Percentiles rank a stretch among this genome's conserved stretches.
Evolutionary conservation across 2,888 invertebrate genomes (phyloP).

Genomic region (Torymus auratus): DNA sequence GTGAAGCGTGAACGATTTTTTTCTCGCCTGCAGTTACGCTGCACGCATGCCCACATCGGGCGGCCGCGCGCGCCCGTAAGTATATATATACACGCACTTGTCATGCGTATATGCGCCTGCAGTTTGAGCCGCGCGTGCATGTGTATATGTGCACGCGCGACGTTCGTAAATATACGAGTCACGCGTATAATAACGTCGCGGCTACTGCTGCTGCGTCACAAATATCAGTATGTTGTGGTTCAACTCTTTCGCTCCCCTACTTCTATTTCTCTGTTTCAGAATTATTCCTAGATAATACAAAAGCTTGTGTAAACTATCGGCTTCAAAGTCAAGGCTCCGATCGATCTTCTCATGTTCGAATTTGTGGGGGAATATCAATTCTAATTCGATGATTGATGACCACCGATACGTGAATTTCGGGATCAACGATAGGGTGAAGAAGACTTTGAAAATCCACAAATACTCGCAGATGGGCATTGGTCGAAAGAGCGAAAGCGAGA

Average conservation of each 20-base stretch:
- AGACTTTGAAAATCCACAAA: too few species aligned
- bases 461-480: conserved; percentile 4
- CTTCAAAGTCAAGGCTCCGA: background rate
- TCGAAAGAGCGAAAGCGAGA: background rate
- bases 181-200: conserved; percentile 64
- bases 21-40: background rate
- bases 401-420: too few species aligned
- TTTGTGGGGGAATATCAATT: background rate
- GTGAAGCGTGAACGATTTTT: conserved; percentile 32
- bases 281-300: background rate
- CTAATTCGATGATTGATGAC: too few species aligned
- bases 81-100: too few species aligned
- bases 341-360: conserved; percentile 19
- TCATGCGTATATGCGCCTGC: too few species aligned
- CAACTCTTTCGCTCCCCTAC: conserved; percentile 53
- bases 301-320: background rate
- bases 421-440: too few species aligned
- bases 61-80: too few species aligned
- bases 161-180: conserved; percentile 74
- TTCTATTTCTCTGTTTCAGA: background rate
- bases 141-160: conserved; percentile 61
- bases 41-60: too few species aligned
- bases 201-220: conserved; percentile 61
- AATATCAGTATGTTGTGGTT: conserved; percentile 70
- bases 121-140: too few species aligned